phyloP scores from a whole-genome alignment of 2,888 invertebrate species.

The Brachynemurus nebulosus region DNA sequence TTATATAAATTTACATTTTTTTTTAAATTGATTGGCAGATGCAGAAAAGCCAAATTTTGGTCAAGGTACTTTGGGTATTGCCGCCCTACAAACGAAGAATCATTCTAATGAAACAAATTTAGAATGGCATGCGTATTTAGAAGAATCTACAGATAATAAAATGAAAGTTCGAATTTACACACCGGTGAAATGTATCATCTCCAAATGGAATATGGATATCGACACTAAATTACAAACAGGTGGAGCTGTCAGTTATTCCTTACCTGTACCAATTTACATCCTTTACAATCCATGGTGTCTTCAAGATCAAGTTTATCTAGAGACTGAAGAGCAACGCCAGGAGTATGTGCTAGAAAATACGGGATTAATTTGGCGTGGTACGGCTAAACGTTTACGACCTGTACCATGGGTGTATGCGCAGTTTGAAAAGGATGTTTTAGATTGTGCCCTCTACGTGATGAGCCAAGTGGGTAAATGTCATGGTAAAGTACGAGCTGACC shows the following conservation, averaged over 20 bases:
- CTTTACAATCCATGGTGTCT: slow-evolving; percentile 85
- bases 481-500: slow-evolving; percentile 56
- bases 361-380: slow-evolving; percentile 84
- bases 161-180: slow-evolving; percentile 50
- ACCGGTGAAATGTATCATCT: slow-evolving; percentile 58
- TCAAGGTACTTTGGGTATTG: slow-evolving; percentile 62
- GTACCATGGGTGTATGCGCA: slow-evolving; percentile 87
- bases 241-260: slow-evolving; percentile 60
- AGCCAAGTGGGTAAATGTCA: slow-evolving; percentile 39
- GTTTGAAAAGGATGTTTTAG: slow-evolving; percentile 69
- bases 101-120: slow-evolving; percentile 40
- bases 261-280: slow-evolving; percentile 62
- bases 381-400: slow-evolving; percentile 68
- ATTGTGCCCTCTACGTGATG: slow-evolving; percentile 63
- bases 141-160: slow-evolving; percentile 46
- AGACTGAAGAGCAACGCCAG: slow-evolving; percentile 53
- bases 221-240: slow-evolving; percentile 61
- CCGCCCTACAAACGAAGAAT: slow-evolving; percentile 52
- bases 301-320: slow-evolving; percentile 50
- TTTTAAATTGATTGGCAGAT: too few relatives aligned
- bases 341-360: slow-evolving; percentile 79
- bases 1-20: too few relatives aligned
- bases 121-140: slow-evolving; percentile 62
- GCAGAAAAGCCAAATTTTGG: slow-evolving; percentile 66
- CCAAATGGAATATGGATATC: slow-evolving; percentile 72